These are phyloP conservation scores for Strigamia crassipes DNA, from an alignment of 2,888 invertebrate species.

Conservation along the genomic window DNA sequence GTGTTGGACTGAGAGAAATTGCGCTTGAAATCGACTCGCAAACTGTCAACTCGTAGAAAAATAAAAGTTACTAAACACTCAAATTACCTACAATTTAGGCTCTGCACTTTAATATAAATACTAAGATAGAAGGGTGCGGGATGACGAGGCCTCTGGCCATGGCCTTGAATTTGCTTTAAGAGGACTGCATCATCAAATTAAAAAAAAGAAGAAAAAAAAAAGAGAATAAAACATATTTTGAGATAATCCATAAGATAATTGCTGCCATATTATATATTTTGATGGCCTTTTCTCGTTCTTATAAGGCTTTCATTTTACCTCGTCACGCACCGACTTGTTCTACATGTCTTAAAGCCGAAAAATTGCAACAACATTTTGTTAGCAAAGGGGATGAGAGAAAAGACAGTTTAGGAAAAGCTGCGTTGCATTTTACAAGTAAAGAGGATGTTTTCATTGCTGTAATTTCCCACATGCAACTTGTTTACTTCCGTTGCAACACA, in stretches of 20 bases:
- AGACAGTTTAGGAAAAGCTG: background rate
- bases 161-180: conserved; percentile 29
- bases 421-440: background rate
- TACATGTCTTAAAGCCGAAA: background rate
- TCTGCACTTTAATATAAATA: background rate
- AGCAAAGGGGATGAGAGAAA: background rate
- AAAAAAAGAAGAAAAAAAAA: background rate
- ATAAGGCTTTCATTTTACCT: conserved; percentile 20
- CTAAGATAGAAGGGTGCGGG: background rate
- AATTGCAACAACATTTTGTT: background rate
- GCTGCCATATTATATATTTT: conserved; percentile 19
- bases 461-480: background rate
- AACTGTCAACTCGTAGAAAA: conserved; percentile 1
- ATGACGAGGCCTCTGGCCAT: conserved; percentile 14
- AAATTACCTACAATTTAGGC: conserved; percentile 15
- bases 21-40: background rate
- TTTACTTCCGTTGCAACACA: background rate
- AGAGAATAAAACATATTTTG: conserved; percentile 4
- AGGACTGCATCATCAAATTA: conserved; percentile 28
- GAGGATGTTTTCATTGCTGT: background rate
- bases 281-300: conserved; percentile 31
- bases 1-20: background rate
- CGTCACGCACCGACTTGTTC: conserved; percentile 32
- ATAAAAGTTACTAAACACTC: background rate
- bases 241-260: conserved; percentile 40